Evolutionary conservation across 2,113 vertebrate genomes (phyloP), one percentile per base, ranked within the genome.

Genomic region (Coryphaenoides rupestris): DNA sequence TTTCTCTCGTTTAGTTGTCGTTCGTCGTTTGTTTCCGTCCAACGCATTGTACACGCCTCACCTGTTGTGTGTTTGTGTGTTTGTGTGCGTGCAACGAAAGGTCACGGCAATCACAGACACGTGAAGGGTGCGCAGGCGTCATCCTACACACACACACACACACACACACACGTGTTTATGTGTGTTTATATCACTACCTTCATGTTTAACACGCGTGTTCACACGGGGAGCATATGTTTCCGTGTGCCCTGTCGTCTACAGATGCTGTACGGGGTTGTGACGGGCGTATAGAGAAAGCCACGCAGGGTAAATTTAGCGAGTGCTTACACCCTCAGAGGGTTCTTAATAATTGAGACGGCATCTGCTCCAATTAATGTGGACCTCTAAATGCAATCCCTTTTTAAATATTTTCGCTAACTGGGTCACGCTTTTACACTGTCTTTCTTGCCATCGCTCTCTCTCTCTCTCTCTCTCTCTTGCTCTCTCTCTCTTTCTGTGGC

Each of bases 331-430:
- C 88, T 89, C 84, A 78, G 88, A 83, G 80, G 86, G 85, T 86
- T 85, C 84, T 92, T 91, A 92, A 92, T 92, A 92, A 92, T 91
- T 91, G 89, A 92, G 85, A 88, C 89, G 89, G 89, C 87, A 91
- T 91, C 90, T 92, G 91, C 91, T 91, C 89, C 89, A 92, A 92
- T 91, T 91, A 92, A 91, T 90, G 82, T 88, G 86, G 82, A 85
- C 88, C 87, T 92, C 86, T 88, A 91, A 90, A 89, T 91, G 85
- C 88, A 91, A 90, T 92, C 89, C 84, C 86, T 87, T 86, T 91
- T 91, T 89, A 89, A 91, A 90, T 90, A 86, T 84, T 86, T 84
- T 83, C 80, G 73, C 81, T 90, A 92, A 90, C 88, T 92, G 88
- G 91, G 91, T 92, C 90, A 91, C 78, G 80, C 82, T 75, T 67